phyloP scores from a whole-genome alignment of 2,797 vertebrate species.

The Enteromius mattozi region DNA sequence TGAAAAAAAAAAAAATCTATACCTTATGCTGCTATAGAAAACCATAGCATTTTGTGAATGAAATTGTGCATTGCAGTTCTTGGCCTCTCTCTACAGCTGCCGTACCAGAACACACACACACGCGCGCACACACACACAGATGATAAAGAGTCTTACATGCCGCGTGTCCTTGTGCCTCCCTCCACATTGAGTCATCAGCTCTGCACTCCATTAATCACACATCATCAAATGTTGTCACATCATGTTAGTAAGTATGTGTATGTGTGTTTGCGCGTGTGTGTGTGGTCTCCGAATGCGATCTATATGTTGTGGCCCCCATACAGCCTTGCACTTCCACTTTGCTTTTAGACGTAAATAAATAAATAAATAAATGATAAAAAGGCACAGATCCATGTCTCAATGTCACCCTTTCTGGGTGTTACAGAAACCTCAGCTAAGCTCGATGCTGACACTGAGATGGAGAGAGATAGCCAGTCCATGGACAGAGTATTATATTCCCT shows the following conservation, averaged over 20 bases:
- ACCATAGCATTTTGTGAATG: not conserved
- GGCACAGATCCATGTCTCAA: constrained; percentile 42
- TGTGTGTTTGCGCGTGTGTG: not conserved
- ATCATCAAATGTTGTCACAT: constrained; percentile 61
- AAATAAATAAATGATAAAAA: constrained; percentile 46
- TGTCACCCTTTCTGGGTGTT: constrained; percentile 45
- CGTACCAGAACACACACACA: constrained; percentile 28
- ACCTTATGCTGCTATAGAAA: not conserved
- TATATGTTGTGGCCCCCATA: constrained; percentile 29
- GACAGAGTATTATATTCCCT: constrained; percentile 39
- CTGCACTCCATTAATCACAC: constrained; percentile 61
- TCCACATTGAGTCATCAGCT: constrained; percentile 62
- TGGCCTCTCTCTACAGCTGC: constrained; percentile 10
- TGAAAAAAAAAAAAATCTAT: not conserved
- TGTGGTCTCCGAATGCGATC: constrained; percentile 35
- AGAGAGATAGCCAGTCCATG: constrained; percentile 35
- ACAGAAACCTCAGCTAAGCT: constrained; percentile 43
- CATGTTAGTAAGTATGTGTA: constrained; percentile 42
- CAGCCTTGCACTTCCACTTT: constrained; percentile 24
- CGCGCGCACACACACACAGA: constrained; percentile 26
- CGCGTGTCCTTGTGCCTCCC: constrained; percentile 52
- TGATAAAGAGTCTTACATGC: constrained; percentile 51
- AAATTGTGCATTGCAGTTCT: constrained; percentile 5
- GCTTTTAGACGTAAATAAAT: constrained; percentile 12
- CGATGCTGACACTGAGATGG: constrained; percentile 40